Evolutionary conservation across 2,113 vertebrate species (phyloP).

Genomic region (Taurulus bubalis): DNA sequence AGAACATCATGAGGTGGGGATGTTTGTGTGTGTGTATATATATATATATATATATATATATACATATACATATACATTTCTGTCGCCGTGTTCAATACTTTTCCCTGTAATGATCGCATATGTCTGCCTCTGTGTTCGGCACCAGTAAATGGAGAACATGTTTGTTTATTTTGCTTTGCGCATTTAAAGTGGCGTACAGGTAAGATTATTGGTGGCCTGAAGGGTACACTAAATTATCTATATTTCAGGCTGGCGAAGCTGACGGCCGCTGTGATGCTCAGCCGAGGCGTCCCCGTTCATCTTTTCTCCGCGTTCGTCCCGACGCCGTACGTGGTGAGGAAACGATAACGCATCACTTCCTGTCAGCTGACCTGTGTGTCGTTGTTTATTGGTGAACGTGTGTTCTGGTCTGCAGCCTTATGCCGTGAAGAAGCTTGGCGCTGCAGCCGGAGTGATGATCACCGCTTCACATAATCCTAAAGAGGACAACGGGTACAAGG

Average conservation of each 20-base stretch:
- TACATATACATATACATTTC: too few species aligned
- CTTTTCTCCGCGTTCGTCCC: constrained; percentile 94
- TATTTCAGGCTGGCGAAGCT: constrained; percentile 88
- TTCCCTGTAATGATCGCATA: too few species aligned
- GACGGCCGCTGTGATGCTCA: constrained; percentile 91
- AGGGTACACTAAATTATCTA: too few species aligned
- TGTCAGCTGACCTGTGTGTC: neutral
- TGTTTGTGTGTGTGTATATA: too few species aligned
- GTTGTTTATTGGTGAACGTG: neutral
- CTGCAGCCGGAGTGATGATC: constrained; percentile 95
- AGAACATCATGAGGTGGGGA: too few species aligned
- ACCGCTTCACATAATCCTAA: constrained; percentile 96
- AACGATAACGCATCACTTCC: neutral
- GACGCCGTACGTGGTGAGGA: constrained; percentile 95
- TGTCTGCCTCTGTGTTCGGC: too few species aligned
- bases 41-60: too few species aligned
- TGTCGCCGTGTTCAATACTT: too few species aligned
- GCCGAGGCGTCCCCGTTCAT: constrained; percentile 88
- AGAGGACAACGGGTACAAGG: constrained; percentile 98
- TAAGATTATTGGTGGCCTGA: too few species aligned
- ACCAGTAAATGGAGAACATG: too few species aligned
- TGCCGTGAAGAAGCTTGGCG: constrained; percentile 88
- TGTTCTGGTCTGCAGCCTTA: constrained; percentile 86
- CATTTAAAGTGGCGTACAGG: too few species aligned
- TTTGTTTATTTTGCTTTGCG: too few species aligned